Evolutionary conservation across 2,113 vertebrate genomes (phyloP), one percentile per base, ranked within the genome.

Genomic region (Platysternon megacephalum): DNA sequence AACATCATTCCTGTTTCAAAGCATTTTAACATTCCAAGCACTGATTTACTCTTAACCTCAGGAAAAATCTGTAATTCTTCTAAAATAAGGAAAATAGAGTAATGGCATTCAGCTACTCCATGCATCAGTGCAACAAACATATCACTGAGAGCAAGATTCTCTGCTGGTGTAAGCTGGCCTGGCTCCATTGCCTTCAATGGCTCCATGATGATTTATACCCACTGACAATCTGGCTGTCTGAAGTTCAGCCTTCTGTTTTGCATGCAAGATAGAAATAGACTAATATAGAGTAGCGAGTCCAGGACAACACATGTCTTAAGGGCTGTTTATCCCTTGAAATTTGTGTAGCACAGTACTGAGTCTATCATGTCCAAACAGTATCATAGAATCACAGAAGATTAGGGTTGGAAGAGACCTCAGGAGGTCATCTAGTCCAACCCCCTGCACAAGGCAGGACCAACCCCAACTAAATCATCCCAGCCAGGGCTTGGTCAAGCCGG

Each of bases 61-160:
- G 48, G 32, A 80, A 58, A 44, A 83, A 56, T 44, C 72, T 6
- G 22, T 44, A 78, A 32, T 58, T 93, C 82, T 95, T 91, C 89
- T 97, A 96, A 97, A 97, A 97, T 88, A 97, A 97, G 96, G 96
- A 90, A 92, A 84, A 65, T 39, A 46, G 22, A 78, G 22, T 26
- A 78, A 78, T 44, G 39, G 39, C 72, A 68, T 58, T 53, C 85
- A 83, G 74, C 79, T 91, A 90, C 90, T 0, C 1, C 85, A 85
- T 14, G 56, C 11, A 90, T 3, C 0, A 26, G 56, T 65, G 56
- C 7, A 65, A 72, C n/a, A 80, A 82, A 84, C 76, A 17, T 13
- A 61, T 24, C 72, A 21, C 17, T 5, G 65, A 72, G 19, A 4
- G 85, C 16, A 19, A 39, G 28, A 14, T 4, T 93, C 61, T 74